Evolutionary conservation across 2,113 vertebrate genomes (phyloP).

Genomic region (Mastomys natalensis): DNA sequence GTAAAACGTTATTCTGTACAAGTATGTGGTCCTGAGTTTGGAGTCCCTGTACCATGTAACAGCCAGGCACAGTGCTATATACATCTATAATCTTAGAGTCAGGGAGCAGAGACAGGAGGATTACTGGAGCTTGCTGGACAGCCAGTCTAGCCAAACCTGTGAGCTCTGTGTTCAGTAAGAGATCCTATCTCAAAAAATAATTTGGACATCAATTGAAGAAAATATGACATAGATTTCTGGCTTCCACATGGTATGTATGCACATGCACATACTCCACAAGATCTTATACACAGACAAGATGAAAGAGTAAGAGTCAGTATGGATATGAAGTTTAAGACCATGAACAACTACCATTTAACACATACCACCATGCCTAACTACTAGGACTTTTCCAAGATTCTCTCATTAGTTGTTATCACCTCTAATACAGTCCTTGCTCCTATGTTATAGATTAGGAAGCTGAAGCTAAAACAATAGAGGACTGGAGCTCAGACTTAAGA

Average conservation of each 20-base stretch:
- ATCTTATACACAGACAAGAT: not conserved
- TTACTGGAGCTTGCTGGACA: not conserved
- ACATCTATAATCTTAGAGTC: not conserved
- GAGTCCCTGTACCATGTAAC: not conserved
- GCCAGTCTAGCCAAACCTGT: not conserved
- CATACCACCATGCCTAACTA: not conserved
- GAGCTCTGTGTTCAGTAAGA: not conserved
- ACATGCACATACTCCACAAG: not conserved
- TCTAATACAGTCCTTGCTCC: not conserved
- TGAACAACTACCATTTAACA: slow-evolving; percentile 20
- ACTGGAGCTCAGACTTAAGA: not conserved
- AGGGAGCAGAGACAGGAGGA: not conserved
- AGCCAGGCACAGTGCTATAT: not conserved
- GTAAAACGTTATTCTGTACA: not conserved
- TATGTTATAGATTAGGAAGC: slow-evolving; percentile 12
- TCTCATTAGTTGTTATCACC: slow-evolving; percentile 29
- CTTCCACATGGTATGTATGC: not conserved
- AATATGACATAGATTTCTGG: not conserved
- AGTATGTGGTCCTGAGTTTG: not conserved
- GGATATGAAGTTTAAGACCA: not conserved
- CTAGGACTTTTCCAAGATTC: slow-evolving; percentile 38
- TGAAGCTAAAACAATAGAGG: not conserved
- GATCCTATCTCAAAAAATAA: not conserved
- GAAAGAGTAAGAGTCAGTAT: not conserved
- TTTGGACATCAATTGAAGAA: not conserved